These are phyloP conservation scores for Brachyptera risi DNA, from an alignment of 2,888 invertebrate genomes.

Conservation along the genomic window DNA sequence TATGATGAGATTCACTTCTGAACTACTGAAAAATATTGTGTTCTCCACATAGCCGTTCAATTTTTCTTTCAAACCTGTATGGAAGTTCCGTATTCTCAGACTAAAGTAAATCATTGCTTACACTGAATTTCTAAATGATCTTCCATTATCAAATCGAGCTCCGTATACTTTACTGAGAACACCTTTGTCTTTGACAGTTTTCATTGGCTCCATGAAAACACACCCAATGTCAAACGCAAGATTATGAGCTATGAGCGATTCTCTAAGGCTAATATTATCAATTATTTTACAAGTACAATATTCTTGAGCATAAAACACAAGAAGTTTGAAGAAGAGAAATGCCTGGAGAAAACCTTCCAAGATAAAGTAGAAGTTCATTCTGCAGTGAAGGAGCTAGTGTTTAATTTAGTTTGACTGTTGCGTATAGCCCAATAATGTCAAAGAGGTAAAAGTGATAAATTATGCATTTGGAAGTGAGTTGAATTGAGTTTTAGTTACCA, in stretches of 20 bases:
- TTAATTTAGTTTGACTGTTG: conserved; percentile 3
- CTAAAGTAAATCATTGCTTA: no score
- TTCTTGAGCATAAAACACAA: not conserved
- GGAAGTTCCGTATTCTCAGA: no score
- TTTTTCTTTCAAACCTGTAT: no score
- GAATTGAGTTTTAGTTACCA: no score
- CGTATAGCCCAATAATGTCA: no score
- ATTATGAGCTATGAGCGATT: conserved; percentile 9
- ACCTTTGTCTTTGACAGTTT: not conserved
- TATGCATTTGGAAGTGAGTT: no score
- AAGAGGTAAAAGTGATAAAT: no score
- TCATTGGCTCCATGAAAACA: not conserved
- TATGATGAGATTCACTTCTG: no score
- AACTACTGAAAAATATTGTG: no score
- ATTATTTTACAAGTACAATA: conserved; percentile 12
- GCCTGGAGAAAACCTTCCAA: not conserved
- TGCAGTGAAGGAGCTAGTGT: not conserved
- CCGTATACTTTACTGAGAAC: not conserved
- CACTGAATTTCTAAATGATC: no score
- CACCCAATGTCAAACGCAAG: not conserved
- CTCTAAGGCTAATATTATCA: conserved; percentile 12
- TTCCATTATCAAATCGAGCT: no score
- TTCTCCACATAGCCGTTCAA: no score
- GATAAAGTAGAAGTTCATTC: not conserved
- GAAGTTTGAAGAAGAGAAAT: not conserved